Percentiles rank a stretch among this genome's conserved stretches.
Evolutionary conservation across 2,797 vertebrate species (phyloP).

Genomic region (Benthosema pterotum): DNA sequence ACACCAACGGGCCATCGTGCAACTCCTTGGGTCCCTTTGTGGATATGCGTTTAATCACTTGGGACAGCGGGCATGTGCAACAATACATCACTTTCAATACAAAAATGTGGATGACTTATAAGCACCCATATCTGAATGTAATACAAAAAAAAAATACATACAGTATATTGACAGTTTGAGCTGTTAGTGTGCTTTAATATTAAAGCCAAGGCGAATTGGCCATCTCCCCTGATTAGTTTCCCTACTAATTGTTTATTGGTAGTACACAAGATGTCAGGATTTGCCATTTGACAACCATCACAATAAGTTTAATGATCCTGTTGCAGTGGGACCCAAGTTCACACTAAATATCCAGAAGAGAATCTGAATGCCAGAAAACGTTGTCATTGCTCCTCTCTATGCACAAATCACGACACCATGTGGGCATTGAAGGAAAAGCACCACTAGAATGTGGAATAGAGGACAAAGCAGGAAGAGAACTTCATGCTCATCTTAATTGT

Average conservation of each 20-base stretch:
- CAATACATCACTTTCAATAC: no score
- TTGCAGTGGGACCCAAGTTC: conserved; percentile 15
- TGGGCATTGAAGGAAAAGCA: conserved; percentile 53
- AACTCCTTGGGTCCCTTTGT: no score
- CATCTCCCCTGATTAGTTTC: no score
- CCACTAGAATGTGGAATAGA: conserved; percentile 18
- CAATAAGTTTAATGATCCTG: conserved; percentile 21
- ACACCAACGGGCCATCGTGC: no score
- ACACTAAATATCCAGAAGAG: neutral
- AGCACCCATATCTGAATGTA: conserved; percentile 1
- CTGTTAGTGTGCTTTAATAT: no score
- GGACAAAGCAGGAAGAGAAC: conserved; percentile 1
- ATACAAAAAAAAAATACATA: no score
- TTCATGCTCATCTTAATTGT: neutral
- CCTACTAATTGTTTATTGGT: no score
- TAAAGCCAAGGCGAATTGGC: no score
- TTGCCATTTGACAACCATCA: conserved; percentile 12
- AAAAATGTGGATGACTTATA: neutral
- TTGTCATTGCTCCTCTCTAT: conserved; percentile 6
- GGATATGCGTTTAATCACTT: no score
- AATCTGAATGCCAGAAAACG: conserved; percentile 8
- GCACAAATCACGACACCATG: conserved; percentile 64
- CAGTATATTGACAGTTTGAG: no score
- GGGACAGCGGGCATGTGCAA: no score
- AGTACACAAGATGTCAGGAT: conserved; percentile 18